Evolutionary conservation across 2,888 invertebrate genomes (phyloP).

Genomic region (Drosophila ezoana): DNA sequence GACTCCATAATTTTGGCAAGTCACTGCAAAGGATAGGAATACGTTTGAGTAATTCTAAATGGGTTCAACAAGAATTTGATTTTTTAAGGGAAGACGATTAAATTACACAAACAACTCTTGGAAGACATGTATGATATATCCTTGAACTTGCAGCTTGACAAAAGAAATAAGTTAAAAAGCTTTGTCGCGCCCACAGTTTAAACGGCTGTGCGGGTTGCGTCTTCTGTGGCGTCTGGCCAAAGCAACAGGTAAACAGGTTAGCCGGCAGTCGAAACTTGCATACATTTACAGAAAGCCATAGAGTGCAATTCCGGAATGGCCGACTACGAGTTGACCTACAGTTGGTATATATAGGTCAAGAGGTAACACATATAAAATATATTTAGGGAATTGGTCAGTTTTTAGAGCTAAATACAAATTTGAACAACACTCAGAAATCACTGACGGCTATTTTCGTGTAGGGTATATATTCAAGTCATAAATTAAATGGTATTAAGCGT

Average conservation of each 20-base stretch:
- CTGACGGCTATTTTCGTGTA: neutral
- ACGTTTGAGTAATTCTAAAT: slow-evolving; percentile 63
- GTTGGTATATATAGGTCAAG: no score
- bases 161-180: slow-evolving; percentile 56
- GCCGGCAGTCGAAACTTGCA: slow-evolving; percentile 40
- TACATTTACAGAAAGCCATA: slow-evolving; percentile 35
- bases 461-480: slow-evolving; percentile 59
- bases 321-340: slow-evolving; percentile 32
- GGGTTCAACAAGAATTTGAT: slow-evolving; percentile 44
- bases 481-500: slow-evolving; percentile 46
- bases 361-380: neutral
- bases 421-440: no score
- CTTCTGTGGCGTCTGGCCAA: slow-evolving; percentile 44
- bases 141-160: slow-evolving; percentile 79
- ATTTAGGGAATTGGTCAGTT: no score
- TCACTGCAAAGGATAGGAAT: slow-evolving; percentile 33
- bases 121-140: slow-evolving; percentile 55
- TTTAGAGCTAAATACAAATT: no score
- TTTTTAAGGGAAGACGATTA: slow-evolving; percentile 72
- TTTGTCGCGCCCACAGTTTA: slow-evolving; percentile 41
- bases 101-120: slow-evolving; percentile 62
- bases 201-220: slow-evolving; percentile 65
- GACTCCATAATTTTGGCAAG: slow-evolving; percentile 62
- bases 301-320: neutral
- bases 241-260: slow-evolving; percentile 71